These are phyloP conservation scores for Antheraea yamamai DNA, from an alignment of 2,888 invertebrate genomes.

Conservation along the genomic window DNA sequence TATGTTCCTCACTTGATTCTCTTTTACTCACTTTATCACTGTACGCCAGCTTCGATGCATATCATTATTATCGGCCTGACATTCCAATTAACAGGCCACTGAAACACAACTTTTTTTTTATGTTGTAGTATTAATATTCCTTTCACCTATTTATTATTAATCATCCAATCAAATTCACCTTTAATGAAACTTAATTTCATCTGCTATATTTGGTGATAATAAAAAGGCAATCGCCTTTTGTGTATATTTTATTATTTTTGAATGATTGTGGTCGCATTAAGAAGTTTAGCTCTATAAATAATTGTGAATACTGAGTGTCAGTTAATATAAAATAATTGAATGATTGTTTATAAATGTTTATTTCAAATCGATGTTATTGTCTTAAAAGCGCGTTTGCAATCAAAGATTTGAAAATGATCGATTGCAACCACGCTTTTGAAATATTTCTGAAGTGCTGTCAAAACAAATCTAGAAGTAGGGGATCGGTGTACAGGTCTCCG, in stretches of 20 bases:
- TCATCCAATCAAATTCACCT: slow-evolving; percentile 14
- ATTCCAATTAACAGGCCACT: slow-evolving; percentile 13
- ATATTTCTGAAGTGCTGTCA: slow-evolving; percentile 51
- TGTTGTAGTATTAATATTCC: slow-evolving; percentile 41
- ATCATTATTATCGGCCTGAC: not conserved
- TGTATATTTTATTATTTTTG: slow-evolving; percentile 63
- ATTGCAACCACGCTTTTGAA: slow-evolving; percentile 68
- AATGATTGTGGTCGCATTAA: slow-evolving; percentile 69
- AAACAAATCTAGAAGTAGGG: slow-evolving; percentile 68
- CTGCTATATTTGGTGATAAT: slow-evolving; percentile 32
- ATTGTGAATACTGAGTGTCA: slow-evolving; percentile 69
- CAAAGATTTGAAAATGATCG: slow-evolving; percentile 15
- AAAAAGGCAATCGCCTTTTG: slow-evolving; percentile 60
- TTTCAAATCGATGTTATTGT: slow-evolving; percentile 52
- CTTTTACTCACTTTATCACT: slow-evolving; percentile 28
- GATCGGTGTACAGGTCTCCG: slow-evolving; percentile 72
- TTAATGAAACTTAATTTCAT: slow-evolving; percentile 24
- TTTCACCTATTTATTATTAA: slow-evolving; percentile 18
- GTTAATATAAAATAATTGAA: slow-evolving; percentile 57
- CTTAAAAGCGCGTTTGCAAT: slow-evolving; percentile 63
- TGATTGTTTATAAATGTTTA: slow-evolving; percentile 69
- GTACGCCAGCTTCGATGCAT: slow-evolving; percentile 44
- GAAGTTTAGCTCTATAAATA: slow-evolving; percentile 56
- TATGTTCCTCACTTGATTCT: slow-evolving; percentile 22
- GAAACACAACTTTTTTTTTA: slow-evolving; percentile 40